These are phyloP conservation scores for Heliopora coerulea DNA, from an alignment of 92 coral and sea anemone genomes.

Conservation along the genomic window DNA sequence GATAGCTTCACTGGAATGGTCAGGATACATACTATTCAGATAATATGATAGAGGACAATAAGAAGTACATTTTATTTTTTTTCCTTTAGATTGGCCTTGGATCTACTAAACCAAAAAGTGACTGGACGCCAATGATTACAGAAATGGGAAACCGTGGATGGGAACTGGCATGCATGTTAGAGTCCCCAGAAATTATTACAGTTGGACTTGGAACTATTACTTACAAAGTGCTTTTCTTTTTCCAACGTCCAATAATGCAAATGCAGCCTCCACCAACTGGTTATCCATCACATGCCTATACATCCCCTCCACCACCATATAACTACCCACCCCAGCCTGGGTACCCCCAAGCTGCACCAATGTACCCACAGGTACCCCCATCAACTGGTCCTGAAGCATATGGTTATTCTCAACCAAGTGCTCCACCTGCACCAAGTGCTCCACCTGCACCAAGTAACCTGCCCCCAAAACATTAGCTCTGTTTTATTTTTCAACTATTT, in stretches of 20 bases:
- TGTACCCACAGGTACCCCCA: slow-evolving; percentile 38
- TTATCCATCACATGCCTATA: slow-evolving; percentile 55
- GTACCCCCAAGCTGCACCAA: slow-evolving; percentile 38
- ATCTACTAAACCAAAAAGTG: slow-evolving; percentile 94
- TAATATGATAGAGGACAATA: too few species aligned
- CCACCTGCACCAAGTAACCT: too few species aligned
- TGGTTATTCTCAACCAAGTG: slow-evolving; percentile 69
- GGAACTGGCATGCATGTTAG: slow-evolving; percentile 97
- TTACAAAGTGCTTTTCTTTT: slow-evolving; percentile 86
- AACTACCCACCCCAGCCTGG: slow-evolving; percentile 38
- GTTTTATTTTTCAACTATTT: neutral
- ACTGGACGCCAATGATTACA: slow-evolving; percentile 95
- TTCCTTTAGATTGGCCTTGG: slow-evolving; percentile 81
- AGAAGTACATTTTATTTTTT: neutral
- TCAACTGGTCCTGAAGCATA: slow-evolving; percentile 44
- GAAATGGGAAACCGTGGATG: slow-evolving; percentile 98
- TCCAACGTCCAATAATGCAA: slow-evolving; percentile 76
- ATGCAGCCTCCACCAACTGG: slow-evolving; percentile 55
- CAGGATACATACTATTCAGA: too few species aligned
- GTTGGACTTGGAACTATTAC: slow-evolving; percentile 95
- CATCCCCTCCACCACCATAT: slow-evolving; percentile 34
- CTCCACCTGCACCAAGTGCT: slow-evolving; percentile 69
- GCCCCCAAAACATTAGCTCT: slow-evolving; percentile 45
- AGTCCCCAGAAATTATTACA: slow-evolving; percentile 85
- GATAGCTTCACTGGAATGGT: too few species aligned